Conservation (phyloP, 2,113 vertebrate genomes). For the Garra rufa region DNA sequence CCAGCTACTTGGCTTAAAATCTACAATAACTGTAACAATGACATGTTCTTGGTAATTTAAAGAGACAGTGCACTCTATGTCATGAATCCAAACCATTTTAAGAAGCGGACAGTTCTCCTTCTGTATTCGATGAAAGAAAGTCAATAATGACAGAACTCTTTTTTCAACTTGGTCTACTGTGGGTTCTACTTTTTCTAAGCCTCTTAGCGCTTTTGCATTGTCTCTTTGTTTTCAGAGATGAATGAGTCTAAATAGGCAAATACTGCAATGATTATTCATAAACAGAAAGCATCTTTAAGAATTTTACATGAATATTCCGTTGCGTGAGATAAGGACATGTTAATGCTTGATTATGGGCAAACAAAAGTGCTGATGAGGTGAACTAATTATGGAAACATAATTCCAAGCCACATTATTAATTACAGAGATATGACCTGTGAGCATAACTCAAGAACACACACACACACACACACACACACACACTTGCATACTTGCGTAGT, state of each 20-base stretch:
- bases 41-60: background rate
- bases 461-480: background rate
- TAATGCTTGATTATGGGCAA: conserved; percentile 54
- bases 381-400: conserved; percentile 53
- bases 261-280: conserved; percentile 45
- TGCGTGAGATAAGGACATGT: conserved; percentile 50
- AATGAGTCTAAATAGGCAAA: conserved; percentile 38
- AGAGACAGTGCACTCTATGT: background rate
- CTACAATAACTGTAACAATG: background rate
- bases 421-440: conserved; percentile 52
- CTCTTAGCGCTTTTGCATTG: conserved; percentile 6
- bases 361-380: conserved; percentile 59
- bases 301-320: conserved; percentile 46
- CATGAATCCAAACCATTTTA: background rate
- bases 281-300: conserved; percentile 45
- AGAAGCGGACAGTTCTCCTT: background rate
- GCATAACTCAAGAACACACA: conserved; percentile 25
- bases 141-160: conserved; percentile 2
- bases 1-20: background rate
- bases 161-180: conserved; percentile 6
- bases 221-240: conserved; percentile 42
- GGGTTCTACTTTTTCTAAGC: background rate
- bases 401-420: conserved; percentile 49
- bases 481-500: background rate
- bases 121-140: background rate